phyloP scores from a whole-genome alignment of 2,888 invertebrate species.

The Psylliodes chrysocephalus region DNA sequence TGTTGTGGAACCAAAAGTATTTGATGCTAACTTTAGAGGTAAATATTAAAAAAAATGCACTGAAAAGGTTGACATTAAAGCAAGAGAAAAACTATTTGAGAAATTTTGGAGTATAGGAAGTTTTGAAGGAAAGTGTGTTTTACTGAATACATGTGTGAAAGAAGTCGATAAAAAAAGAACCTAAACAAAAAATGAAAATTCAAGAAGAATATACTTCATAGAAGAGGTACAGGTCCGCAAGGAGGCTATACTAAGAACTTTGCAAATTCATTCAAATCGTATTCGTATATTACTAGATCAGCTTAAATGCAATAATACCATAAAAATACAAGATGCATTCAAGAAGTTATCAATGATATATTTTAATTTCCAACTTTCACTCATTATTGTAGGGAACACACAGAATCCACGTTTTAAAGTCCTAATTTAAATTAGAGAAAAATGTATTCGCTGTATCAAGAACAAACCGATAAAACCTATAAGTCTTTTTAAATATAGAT shows the following conservation, averaged over 20 bases:
- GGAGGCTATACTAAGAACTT: too few relatives aligned
- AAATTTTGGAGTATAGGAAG: background rate
- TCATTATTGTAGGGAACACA: background rate
- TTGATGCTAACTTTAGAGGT: too few relatives aligned
- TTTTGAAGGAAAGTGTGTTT: constrained; percentile 4
- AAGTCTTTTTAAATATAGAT: background rate
- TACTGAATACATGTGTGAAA: constrained; percentile 1
- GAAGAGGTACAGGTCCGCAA: too few relatives aligned
- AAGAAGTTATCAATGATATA: background rate
- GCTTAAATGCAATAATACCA: too few relatives aligned
- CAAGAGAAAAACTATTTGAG: background rate
- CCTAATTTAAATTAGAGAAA: background rate
- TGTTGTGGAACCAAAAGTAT: background rate
- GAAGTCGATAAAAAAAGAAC: constrained; percentile 1
- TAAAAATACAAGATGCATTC: background rate
- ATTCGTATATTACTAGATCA: background rate
- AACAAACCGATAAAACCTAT: background rate
- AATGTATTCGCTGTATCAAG: too few relatives aligned
- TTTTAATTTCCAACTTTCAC: background rate
- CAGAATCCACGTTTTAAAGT: background rate
- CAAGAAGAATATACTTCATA: constrained; percentile 24
- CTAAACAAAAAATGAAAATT: too few relatives aligned
- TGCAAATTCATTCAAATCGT: too few relatives aligned
- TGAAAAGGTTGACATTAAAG: too few relatives aligned
- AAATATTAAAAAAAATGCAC: constrained; percentile 7